Percentiles rank a stretch among this genome's conserved stretches.
These are phyloP conservation scores for Isoperla grammatica DNA, from an alignment of 2,888 invertebrate genomes.

Conservation along the genomic window DNA sequence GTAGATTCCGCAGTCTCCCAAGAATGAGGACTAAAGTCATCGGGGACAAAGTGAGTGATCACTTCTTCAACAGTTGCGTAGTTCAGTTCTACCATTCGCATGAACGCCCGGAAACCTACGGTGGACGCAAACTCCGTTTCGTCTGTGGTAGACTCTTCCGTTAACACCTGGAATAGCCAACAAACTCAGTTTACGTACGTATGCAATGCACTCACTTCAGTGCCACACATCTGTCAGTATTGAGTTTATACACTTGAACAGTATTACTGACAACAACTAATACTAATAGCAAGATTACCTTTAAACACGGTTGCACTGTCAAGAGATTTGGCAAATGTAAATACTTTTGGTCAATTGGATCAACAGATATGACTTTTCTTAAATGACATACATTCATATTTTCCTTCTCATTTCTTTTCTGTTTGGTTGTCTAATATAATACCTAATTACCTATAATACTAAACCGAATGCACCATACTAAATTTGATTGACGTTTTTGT, in stretches of 20 bases:
- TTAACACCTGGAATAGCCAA: slow-evolving; percentile 50
- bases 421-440: too few species aligned
- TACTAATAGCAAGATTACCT: background rate
- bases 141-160: slow-evolving; percentile 72
- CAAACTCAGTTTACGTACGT: too few species aligned
- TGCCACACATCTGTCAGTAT: background rate
- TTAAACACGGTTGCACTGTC: too few species aligned
- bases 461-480: too few species aligned
- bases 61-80: slow-evolving; percentile 79
- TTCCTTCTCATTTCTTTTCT: too few species aligned
- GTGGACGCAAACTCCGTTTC: slow-evolving; percentile 72
- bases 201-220: background rate
- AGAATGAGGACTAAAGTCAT: slow-evolving; percentile 74
- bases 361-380: too few species aligned
- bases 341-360: too few species aligned
- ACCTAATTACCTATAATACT: too few species aligned
- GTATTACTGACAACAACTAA: background rate
- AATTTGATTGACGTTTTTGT: too few species aligned
- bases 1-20: slow-evolving; percentile 71
- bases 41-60: slow-evolving; percentile 72
- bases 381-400: too few species aligned
- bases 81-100: slow-evolving; percentile 76
- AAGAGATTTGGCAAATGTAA: too few species aligned
- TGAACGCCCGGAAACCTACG: slow-evolving; percentile 78
- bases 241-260: background rate